A percentile compares a stretch with the other conserved stretches of the same genome.
phyloP scores from a whole-genome alignment of 2,888 invertebrate species.

The Syrphus vitripennis region DNA sequence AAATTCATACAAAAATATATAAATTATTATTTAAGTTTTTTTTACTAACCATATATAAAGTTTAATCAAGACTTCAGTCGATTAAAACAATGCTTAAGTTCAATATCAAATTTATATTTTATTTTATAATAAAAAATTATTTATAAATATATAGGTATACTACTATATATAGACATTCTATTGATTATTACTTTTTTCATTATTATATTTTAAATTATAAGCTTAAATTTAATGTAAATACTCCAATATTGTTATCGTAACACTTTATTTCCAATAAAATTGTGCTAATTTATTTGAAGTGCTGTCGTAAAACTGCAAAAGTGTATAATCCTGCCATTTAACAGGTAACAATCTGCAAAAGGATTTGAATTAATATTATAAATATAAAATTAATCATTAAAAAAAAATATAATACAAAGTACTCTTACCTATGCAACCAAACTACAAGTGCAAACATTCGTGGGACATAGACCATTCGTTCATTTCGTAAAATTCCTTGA shows the following conservation, averaged over 20 bases:
- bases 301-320: constrained; percentile 78
- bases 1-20: too few relatives aligned
- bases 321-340: constrained; percentile 79
- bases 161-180: too few relatives aligned
- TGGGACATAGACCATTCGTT: constrained; percentile 79
- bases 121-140: too few relatives aligned
- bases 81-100: too few relatives aligned
- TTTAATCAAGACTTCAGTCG: too few relatives aligned
- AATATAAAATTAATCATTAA: constrained; percentile 33
- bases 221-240: background rate
- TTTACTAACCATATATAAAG: too few relatives aligned
- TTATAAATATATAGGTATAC: too few relatives aligned
- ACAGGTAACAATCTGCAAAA: constrained; percentile 77
- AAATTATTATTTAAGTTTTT: too few relatives aligned
- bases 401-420: constrained; percentile 33
- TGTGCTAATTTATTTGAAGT: constrained; percentile 78
- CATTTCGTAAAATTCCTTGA: constrained; percentile 78
- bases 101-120: too few relatives aligned
- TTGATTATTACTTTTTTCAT: too few relatives aligned
- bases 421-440: constrained; percentile 78
- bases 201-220: background rate
- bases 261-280: constrained; percentile 78
- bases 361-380: constrained; percentile 7
- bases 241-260: background rate
- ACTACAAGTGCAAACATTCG: constrained; percentile 79